Evolutionary conservation across 1,140 invertebrate genomes (phyloP).

Genomic region (Amyelois transitella): DNA sequence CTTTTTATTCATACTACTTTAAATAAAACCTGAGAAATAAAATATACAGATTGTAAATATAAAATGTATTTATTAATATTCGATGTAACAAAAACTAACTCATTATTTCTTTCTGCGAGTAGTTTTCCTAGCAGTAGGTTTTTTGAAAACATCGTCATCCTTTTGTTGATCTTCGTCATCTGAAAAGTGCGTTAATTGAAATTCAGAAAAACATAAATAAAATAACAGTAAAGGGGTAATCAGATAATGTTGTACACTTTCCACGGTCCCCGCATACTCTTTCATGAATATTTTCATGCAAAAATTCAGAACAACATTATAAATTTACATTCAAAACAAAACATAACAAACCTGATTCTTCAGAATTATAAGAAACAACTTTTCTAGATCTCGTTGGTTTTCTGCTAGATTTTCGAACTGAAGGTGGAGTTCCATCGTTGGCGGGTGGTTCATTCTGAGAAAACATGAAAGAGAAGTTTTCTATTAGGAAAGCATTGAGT

Average conservation of each 20-base stretch:
- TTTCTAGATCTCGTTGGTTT: conserved; percentile 33
- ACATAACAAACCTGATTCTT: conserved; percentile 42
- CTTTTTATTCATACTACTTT: too few relatives aligned
- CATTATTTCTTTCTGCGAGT: conserved; percentile 42
- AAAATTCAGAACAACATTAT: too few relatives aligned
- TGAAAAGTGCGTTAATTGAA: conserved; percentile 17
- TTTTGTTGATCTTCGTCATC: conserved; percentile 55
- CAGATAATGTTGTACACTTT: too few relatives aligned
- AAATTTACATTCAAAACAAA: too few relatives aligned
- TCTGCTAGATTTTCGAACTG: conserved; percentile 49
- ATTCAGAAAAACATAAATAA: too few relatives aligned
- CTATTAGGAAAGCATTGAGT: too few relatives aligned
- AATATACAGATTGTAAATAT: too few relatives aligned
- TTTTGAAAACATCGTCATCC: conserved; percentile 58
- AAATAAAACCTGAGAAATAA: too few relatives aligned
- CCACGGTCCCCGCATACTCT: too few relatives aligned
- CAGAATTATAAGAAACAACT: conserved; percentile 27
- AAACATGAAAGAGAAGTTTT: conserved; percentile 7
- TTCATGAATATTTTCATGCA: too few relatives aligned
- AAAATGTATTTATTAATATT: too few relatives aligned
- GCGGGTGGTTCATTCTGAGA: conserved; percentile 56
- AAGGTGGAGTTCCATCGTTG: conserved; percentile 35
- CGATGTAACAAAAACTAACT: not conserved
- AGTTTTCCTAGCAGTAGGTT: conserved; percentile 49
- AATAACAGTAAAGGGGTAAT: too few relatives aligned